Percentiles rank a stretch among this genome's conserved stretches.
Conservation (phyloP, 64 coral and sea anemone species). For the Acropora tenuis region DNA sequence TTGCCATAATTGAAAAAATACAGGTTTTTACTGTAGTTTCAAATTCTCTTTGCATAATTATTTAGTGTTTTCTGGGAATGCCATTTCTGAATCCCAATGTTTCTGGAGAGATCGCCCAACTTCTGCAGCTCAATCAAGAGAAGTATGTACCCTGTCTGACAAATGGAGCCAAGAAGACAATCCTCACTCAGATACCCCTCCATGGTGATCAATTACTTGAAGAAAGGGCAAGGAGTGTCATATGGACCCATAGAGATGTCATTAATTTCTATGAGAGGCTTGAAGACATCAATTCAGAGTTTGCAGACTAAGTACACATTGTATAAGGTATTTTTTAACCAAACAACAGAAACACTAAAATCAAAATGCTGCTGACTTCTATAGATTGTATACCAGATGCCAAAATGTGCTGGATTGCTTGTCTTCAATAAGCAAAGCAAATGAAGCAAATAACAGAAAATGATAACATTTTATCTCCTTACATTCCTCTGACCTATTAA, state of each 20-base stretch:
- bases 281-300: constrained; percentile 59
- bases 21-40: background rate
- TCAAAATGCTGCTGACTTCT: no score
- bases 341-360: no score
- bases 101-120: constrained; percentile 41
- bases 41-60: constrained; percentile 10
- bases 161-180: constrained; percentile 15
- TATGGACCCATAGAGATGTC: constrained; percentile 55
- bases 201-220: constrained; percentile 69
- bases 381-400: no score
- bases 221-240: constrained; percentile 66
- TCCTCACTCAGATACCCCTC: constrained; percentile 38
- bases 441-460: no score
- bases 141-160: constrained; percentile 40
- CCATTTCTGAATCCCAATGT: constrained; percentile 48
- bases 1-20: background rate
- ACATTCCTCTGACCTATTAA: no score
- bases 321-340: constrained; percentile 28
- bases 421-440: no score
- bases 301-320: constrained; percentile 61
- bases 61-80: constrained; percentile 60
- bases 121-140: constrained; percentile 65
- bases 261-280: constrained; percentile 29
- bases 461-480: no score
- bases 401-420: no score